These are phyloP conservation scores for Pterophyllum scalare DNA, from an alignment of 2,113 vertebrate genomes.

Conservation along the genomic window DNA sequence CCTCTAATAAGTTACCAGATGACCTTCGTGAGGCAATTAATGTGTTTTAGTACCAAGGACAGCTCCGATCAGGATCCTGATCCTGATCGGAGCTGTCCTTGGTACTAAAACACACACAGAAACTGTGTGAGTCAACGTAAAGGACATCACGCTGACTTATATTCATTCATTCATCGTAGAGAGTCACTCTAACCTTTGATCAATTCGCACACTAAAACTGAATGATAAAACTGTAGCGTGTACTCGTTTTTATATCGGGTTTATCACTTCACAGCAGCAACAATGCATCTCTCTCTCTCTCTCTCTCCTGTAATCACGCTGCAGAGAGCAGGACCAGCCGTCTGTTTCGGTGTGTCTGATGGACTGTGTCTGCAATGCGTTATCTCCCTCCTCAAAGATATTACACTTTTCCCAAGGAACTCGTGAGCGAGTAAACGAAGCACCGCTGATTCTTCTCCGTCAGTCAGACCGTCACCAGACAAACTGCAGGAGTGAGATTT, in stretches of 20 bases:
- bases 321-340: background rate
- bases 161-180: background rate
- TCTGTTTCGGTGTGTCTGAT: background rate
- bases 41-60: no score
- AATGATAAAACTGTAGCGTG: no score
- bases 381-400: background rate
- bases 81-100: conserved; percentile 47
- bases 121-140: no score
- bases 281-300: background rate
- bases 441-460: background rate
- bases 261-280: background rate
- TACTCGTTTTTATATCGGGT: background rate
- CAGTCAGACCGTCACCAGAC: background rate
- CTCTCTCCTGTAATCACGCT: background rate
- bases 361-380: background rate
- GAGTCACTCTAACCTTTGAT: background rate
- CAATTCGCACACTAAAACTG: background rate
- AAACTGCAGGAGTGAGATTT: background rate
- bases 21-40: no score
- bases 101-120: conserved; percentile 24
- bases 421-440: background rate
- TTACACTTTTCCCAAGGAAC: background rate
- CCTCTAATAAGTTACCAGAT: background rate
- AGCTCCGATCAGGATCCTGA: no score
- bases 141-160: background rate